Conservation (phyloP, 1,140 invertebrate genomes). For the Magallana gigas region DNA sequence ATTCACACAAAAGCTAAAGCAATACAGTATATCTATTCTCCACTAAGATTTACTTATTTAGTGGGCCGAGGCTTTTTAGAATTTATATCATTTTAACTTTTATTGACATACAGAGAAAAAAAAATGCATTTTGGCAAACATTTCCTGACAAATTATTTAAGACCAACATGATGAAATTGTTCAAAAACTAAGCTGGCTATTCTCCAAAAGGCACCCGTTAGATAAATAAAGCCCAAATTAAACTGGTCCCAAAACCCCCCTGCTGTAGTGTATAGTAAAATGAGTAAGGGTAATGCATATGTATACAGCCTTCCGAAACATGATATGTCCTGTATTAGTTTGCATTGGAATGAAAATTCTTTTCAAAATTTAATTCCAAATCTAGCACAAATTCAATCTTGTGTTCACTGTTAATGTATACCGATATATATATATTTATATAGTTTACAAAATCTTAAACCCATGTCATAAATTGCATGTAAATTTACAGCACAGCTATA, state of each 20-base stretch:
- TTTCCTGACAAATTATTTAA: conserved; percentile 4
- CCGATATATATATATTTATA: too few species aligned
- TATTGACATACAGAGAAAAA: conserved; percentile 5
- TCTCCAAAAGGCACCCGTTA: conserved; percentile 26
- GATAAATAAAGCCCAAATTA: conserved; percentile 21
- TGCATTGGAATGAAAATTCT: background rate
- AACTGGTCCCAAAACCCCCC: background rate
- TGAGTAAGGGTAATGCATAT: background rate
- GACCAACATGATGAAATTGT: conserved; percentile 27
- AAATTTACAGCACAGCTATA: too few species aligned
- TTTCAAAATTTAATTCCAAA: too few species aligned
- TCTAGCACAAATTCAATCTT: too few species aligned
- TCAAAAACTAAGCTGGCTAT: background rate
- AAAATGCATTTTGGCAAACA: background rate
- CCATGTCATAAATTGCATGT: too few species aligned
- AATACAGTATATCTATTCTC: background rate
- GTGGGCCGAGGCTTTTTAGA: background rate
- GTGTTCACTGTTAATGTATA: too few species aligned
- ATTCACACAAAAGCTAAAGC: conserved; percentile 3
- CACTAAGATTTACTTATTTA: background rate
- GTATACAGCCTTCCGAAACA: background rate
- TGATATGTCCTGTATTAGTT: background rate
- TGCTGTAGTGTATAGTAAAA: background rate
- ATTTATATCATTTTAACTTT: conserved; percentile 24
- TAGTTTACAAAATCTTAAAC: too few species aligned